These are phyloP conservation scores for Thoracochromis brauschi DNA, from an alignment of 2,113 vertebrate genomes.

Conservation along the genomic window DNA sequence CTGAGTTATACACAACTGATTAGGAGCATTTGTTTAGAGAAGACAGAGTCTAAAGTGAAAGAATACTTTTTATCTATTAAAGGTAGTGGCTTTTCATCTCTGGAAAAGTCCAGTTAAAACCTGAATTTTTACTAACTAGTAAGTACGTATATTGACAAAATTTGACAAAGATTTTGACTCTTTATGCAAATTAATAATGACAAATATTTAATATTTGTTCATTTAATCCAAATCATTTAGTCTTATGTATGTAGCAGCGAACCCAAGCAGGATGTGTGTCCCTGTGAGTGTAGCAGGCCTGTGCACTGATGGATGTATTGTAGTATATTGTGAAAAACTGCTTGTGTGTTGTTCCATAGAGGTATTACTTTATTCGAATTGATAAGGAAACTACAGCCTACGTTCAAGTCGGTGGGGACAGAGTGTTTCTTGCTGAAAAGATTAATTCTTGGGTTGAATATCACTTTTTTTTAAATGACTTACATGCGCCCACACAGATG, in stretches of 20 bases:
- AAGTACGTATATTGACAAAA: background rate
- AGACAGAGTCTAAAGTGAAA: background rate
- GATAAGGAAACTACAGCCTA: background rate
- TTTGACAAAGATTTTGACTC: background rate
- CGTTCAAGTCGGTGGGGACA: background rate
- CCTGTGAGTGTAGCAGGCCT: background rate
- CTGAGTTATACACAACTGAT: background rate
- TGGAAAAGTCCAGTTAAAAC: background rate
- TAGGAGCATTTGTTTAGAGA: background rate
- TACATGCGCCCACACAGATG: background rate
- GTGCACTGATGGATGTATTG: background rate
- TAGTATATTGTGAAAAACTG: background rate
- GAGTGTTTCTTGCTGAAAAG: background rate
- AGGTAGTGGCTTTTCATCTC: background rate
- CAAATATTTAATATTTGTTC: background rate
- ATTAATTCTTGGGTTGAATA: background rate
- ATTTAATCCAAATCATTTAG: background rate
- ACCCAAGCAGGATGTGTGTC: background rate
- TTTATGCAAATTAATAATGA: background rate
- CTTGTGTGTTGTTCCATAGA: background rate
- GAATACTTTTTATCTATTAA: background rate
- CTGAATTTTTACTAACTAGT: background rate
- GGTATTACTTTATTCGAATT: background rate
- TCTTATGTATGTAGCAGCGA: background rate
- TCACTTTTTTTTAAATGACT: background rate